Evolutionary conservation across 2,113 vertebrate genomes (phyloP).

Genomic region (Cebus imitator): DNA sequence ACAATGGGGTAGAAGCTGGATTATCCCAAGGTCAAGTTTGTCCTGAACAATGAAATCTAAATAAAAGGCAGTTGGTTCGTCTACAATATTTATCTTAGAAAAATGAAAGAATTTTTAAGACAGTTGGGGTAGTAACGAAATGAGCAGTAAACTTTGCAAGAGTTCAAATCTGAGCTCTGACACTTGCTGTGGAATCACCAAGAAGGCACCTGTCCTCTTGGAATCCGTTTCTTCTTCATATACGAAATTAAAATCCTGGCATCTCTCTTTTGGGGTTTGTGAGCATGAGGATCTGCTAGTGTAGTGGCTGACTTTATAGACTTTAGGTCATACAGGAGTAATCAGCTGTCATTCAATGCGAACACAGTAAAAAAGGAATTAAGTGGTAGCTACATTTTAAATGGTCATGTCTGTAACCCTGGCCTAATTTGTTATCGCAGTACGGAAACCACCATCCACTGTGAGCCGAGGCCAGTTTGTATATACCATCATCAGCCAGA

Average conservation of each 20-base stretch:
- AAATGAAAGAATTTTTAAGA: neutral
- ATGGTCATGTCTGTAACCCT: fast-evolving
- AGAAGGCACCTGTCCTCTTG: neutral
- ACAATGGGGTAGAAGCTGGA: neutral
- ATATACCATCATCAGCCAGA: fast-evolving
- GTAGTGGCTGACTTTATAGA: too few species aligned
- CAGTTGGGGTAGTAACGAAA: neutral
- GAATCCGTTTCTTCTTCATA: neutral
- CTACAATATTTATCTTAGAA: too few species aligned
- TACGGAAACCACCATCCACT: neutral
- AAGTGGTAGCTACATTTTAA: neutral
- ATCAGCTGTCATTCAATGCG: neutral
- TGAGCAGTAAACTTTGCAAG: neutral
- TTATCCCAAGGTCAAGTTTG: neutral
- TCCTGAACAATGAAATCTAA: neutral
- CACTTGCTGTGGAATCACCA: neutral
- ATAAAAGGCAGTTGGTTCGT: neutral
- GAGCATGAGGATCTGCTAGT: neutral
- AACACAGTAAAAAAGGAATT: neutral
- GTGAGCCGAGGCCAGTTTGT: neutral
- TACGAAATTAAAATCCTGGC: neutral
- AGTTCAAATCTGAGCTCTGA: neutral
- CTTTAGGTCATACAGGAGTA: neutral
- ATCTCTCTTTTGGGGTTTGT: neutral
- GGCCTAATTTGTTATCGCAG: neutral